Evolutionary conservation across 2,888 invertebrate species (phyloP).

Genomic region (Carterocephalus palaemon): DNA sequence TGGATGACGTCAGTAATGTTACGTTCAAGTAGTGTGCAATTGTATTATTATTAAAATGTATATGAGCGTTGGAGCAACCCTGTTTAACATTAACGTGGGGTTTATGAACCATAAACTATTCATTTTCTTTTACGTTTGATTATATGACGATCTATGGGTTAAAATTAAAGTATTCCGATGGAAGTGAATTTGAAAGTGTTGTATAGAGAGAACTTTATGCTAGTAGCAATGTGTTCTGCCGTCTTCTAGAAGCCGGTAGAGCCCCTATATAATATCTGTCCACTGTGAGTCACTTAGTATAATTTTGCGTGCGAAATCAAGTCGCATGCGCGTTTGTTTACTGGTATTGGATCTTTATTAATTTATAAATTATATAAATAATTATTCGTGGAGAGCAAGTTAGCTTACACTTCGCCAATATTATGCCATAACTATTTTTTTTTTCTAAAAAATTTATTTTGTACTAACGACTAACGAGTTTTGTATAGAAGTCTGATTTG

Average conservation of each 20-base stretch:
- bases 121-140: too few relatives aligned
- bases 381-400: conserved; percentile 58
- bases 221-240: background rate
- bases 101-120: too few relatives aligned
- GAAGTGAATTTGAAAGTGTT: too few relatives aligned
- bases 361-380: conserved; percentile 37
- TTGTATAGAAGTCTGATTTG: conserved; percentile 52
- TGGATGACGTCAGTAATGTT: too few relatives aligned
- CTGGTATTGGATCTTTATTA: conserved; percentile 52
- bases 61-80: too few relatives aligned
- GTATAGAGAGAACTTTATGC: too few relatives aligned
- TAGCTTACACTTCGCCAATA: conserved; percentile 69
- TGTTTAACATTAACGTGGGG: too few relatives aligned
- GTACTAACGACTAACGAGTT: conserved; percentile 56
- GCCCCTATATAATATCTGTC: conserved; percentile 21
- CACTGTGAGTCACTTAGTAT: conserved; percentile 41
- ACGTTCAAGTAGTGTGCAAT: too few relatives aligned
- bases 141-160: too few relatives aligned
- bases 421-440: conserved; percentile 71
- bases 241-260: background rate
- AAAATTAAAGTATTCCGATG: too few relatives aligned
- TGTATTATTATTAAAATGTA: too few relatives aligned
- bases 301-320: conserved; percentile 46
- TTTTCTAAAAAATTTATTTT: conserved; percentile 52
- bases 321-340: conserved; percentile 45